Percentiles rank a stretch among this genome's conserved stretches.
Evolutionary conservation across 2,888 invertebrate genomes (phyloP).

Genomic region (Morpho achilles): DNA sequence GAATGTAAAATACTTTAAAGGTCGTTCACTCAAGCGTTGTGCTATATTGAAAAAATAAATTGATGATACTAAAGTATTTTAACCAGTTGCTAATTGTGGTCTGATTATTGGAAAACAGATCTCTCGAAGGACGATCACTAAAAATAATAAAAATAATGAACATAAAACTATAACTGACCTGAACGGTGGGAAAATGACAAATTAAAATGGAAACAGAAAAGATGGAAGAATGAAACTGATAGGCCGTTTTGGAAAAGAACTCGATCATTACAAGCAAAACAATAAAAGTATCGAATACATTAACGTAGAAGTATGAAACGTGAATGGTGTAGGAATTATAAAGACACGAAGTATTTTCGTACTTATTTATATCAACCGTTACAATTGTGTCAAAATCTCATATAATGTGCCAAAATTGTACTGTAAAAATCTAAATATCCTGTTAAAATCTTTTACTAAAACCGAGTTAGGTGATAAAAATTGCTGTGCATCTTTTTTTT

Average conservation of each 20-base stretch:
- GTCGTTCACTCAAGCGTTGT: constrained; percentile 49
- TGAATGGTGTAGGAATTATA: constrained; percentile 51
- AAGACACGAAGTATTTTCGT: constrained; percentile 11
- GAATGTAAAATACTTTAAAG: constrained; percentile 57
- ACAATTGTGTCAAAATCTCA: constrained; percentile 46
- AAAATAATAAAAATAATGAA: constrained; percentile 39
- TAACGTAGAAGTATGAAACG: constrained; percentile 60
- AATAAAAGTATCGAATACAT: constrained; percentile 57
- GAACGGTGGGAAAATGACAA: constrained; percentile 57
- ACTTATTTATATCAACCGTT: constrained; percentile 22
- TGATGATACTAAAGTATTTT: constrained; percentile 53
- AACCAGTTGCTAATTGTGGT: constrained; percentile 48
- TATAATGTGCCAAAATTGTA: constrained; percentile 54
- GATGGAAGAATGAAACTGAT: constrained; percentile 70
- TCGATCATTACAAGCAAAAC: constrained; percentile 68
- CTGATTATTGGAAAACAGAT: constrained; percentile 74
- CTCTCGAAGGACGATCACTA: constrained; percentile 78
- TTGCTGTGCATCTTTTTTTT: constrained; percentile 66
- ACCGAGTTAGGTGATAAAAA: constrained; percentile 56
- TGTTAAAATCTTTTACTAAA: constrained; percentile 48
- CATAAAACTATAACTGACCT: constrained; percentile 44
- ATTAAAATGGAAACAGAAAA: constrained; percentile 53
- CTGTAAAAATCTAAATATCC: constrained; percentile 37
- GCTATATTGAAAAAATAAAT: constrained; percentile 60
- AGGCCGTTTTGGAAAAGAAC: constrained; percentile 80